Conservation (phyloP, 2,797 vertebrate species). For the Rhinella marina region DNA sequence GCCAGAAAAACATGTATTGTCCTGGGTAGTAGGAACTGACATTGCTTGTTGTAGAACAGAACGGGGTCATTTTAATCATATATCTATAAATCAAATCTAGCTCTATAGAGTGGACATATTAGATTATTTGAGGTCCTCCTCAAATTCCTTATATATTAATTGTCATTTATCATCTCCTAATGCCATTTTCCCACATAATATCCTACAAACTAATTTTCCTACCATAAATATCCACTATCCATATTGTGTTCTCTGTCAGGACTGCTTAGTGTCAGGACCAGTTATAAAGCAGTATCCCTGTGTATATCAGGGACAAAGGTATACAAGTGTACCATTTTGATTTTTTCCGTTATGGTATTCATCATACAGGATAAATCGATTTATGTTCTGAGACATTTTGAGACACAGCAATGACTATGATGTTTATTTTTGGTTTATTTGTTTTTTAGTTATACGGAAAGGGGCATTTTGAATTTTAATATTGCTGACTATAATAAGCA, state of each 20-base stretch:
- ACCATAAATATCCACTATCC: neutral
- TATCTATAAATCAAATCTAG: neutral
- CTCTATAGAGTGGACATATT: neutral
- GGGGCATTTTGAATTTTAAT: too few relatives aligned
- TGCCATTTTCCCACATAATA: neutral
- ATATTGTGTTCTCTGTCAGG: neutral
- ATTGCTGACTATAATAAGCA: too few relatives aligned
- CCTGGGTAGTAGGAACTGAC: neutral
- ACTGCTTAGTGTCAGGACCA: neutral
- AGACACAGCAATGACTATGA: too few relatives aligned
- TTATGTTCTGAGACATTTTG: too few relatives aligned
- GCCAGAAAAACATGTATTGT: neutral
- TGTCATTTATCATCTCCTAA: conserved; percentile 10
- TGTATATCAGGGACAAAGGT: neutral
- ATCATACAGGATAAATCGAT: too few relatives aligned
- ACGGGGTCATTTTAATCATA: neutral
- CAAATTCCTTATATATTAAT: neutral
- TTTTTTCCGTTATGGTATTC: too few relatives aligned
- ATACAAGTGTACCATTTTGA: too few relatives aligned
- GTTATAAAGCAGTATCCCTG: neutral
- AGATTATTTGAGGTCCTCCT: neutral
- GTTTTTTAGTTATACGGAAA: too few relatives aligned
- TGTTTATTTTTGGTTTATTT: too few relatives aligned
- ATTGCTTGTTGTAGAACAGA: neutral
- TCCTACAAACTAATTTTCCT: neutral